phyloP scores from a whole-genome alignment of 2,797 vertebrate species.

The Acipenser ruthenus region DNA sequence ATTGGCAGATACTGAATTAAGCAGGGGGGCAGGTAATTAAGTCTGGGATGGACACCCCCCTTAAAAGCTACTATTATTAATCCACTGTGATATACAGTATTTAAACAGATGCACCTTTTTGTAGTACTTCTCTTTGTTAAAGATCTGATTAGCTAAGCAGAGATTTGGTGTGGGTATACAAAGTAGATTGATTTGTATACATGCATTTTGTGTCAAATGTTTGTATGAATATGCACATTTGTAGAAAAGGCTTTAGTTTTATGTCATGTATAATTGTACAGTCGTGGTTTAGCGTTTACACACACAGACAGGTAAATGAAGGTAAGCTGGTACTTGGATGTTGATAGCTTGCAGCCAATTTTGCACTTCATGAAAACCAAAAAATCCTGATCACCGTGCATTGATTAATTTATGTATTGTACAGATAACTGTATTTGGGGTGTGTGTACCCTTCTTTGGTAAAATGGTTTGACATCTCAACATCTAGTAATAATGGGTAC shows the following conservation, averaged over 20 bases:
- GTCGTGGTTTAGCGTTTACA: conserved; percentile 9
- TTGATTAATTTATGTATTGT: no score
- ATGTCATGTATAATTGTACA: conserved; percentile 13
- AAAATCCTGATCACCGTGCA: no score
- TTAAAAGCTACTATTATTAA: conserved; percentile 36
- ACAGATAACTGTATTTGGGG: no score
- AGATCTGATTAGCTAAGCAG: conserved; percentile 4
- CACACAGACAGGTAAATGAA: background rate
- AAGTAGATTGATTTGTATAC: no score
- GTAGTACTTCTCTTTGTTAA: conserved; percentile 32
- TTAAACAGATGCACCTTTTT: conserved; percentile 1
- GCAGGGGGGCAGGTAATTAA: conserved; percentile 17
- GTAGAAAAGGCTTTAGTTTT: background rate
- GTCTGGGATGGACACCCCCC: conserved; percentile 44
- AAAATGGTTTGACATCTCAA: conserved; percentile 3
- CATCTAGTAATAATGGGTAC: no score
- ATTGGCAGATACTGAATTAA: conserved; percentile 3
- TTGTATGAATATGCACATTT: background rate
- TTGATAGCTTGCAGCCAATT: no score
- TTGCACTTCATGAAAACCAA: no score
- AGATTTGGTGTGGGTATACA: conserved; percentile 3
- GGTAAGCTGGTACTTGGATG: background rate
- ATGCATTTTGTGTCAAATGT: background rate
- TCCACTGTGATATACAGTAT: no score
- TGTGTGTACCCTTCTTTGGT: conserved; percentile 4